phyloP scores from a whole-genome alignment of 2,888 invertebrate genomes.

The Fissipunctia ypsillon region DNA sequence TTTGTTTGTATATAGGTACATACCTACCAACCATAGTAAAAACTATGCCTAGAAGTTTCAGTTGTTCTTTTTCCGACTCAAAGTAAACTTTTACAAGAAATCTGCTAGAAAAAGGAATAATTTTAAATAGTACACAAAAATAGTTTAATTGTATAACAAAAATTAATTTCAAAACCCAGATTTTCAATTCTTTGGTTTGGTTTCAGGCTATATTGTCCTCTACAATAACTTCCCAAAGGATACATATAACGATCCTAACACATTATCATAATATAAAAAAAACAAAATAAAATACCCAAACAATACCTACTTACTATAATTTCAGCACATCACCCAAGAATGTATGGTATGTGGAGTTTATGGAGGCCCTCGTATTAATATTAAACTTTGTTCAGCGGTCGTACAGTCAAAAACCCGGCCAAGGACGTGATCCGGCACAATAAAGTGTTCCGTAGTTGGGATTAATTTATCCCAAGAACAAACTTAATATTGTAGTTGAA shows the following conservation, averaged over 20 bases:
- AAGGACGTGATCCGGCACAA: too few relatives aligned
- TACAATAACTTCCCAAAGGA: not conserved
- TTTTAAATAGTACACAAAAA: not conserved
- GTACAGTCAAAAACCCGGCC: too few relatives aligned
- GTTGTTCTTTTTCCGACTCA: not conserved
- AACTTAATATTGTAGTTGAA: too few relatives aligned
- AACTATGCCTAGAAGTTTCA: not conserved
- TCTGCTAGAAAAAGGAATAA: not conserved
- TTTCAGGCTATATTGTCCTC: not conserved
- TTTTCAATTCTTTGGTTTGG: not conserved
- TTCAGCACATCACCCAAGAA: not conserved
- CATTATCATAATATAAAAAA: slow-evolving; percentile 15
- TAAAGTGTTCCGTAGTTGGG: too few relatives aligned
- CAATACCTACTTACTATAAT: slow-evolving; percentile 41
- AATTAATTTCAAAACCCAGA: not conserved
- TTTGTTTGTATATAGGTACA: too few relatives aligned
- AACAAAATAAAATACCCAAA: slow-evolving; percentile 33
- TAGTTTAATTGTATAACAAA: not conserved
- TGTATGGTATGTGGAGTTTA: slow-evolving; percentile 15
- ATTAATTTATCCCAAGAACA: too few relatives aligned
- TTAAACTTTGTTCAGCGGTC: slow-evolving; percentile 40
- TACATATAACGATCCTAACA: not conserved
- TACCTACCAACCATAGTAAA: not conserved
- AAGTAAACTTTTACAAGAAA: not conserved
- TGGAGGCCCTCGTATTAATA: slow-evolving; percentile 18